Evolutionary conservation across 2,888 invertebrate genomes (phyloP).

Genomic region (Drosophila antonietae): DNA sequence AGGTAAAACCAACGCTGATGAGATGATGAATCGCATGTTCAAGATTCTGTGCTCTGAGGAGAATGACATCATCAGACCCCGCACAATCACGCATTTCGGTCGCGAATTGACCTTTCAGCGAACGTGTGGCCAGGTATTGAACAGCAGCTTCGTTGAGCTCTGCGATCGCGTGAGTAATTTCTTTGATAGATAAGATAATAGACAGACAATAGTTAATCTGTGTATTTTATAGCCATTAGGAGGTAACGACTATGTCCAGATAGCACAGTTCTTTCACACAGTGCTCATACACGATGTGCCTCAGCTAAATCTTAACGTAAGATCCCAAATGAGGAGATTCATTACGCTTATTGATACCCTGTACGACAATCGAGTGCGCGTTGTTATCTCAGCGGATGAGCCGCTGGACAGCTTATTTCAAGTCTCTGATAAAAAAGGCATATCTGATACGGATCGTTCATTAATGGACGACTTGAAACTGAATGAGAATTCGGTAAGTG

Average conservation of each 20-base stretch:
- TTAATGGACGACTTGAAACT: constrained; percentile 98
- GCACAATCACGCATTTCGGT: constrained; percentile 94
- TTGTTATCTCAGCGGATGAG: constrained; percentile 93
- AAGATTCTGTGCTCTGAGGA: constrained; percentile 95
- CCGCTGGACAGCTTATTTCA: constrained; percentile 91
- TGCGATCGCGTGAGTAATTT: constrained; percentile 91
- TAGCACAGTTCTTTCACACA: constrained; percentile 97
- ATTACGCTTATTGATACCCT: constrained; percentile 98
- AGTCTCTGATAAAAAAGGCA: constrained; percentile 77
- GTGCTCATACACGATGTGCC: constrained; percentile 96
- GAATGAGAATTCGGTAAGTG: constrained; percentile 88
- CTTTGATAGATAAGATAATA: not conserved
- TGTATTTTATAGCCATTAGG: constrained; percentile 90
- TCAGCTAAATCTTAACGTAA: constrained; percentile 90
- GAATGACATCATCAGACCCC: constrained; percentile 94
- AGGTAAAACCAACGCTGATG: constrained; percentile 87
- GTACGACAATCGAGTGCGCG: constrained; percentile 95
- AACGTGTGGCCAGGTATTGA: constrained; percentile 96
- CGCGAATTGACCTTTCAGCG: constrained; percentile 94
- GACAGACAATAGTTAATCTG: constrained; percentile 4
- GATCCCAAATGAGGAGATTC: constrained; percentile 96
- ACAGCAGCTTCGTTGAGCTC: constrained; percentile 94
- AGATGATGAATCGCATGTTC: constrained; percentile 91
- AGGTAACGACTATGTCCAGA: constrained; percentile 96
- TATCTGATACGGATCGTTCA: constrained; percentile 91